Percentiles rank a stretch among this genome's conserved stretches.
Evolutionary conservation across 2,888 invertebrate genomes (phyloP).

Genomic region (Podotricha telesiphe): DNA sequence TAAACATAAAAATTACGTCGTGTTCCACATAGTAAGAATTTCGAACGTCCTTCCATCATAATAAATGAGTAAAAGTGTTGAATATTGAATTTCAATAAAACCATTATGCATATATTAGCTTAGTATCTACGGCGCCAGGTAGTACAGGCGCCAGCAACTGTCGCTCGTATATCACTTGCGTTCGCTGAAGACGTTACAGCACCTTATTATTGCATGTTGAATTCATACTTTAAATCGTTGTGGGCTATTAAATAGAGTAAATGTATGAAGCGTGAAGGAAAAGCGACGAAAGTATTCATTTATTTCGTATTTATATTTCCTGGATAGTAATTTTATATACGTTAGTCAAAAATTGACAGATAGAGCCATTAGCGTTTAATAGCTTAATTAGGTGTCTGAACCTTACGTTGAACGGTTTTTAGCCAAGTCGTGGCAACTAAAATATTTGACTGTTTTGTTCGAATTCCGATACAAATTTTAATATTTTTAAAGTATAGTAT

Average conservation of each 20-base stretch:
- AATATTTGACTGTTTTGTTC: too few species aligned
- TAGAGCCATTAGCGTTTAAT: too few species aligned
- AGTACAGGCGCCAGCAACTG: conserved; percentile 13
- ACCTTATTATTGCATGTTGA: conserved; percentile 14
- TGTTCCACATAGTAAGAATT: background rate
- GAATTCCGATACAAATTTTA: too few species aligned
- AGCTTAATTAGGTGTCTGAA: too few species aligned
- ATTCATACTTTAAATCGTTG: conserved; percentile 21
- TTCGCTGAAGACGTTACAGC: conserved; percentile 1
- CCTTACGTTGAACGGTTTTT: too few species aligned
- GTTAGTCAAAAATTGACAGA: background rate
- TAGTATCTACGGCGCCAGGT: conserved; percentile 4
- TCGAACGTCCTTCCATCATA: background rate
- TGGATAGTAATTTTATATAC: background rate
- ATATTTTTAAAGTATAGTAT: too few species aligned
- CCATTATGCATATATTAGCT: conserved; percentile 8
- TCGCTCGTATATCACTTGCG: conserved; percentile 16
- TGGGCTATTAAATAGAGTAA: background rate
- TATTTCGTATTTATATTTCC: background rate
- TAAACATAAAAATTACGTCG: too few species aligned
- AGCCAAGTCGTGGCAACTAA: too few species aligned
- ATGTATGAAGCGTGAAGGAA: background rate
- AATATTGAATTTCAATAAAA: conserved; percentile 1
- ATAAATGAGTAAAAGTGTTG: background rate
- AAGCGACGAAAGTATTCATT: background rate